Evolutionary conservation across 1,140 invertebrate genomes (phyloP), one percentile per base, ranked within the genome.

Genomic region (Physella acuta): DNA sequence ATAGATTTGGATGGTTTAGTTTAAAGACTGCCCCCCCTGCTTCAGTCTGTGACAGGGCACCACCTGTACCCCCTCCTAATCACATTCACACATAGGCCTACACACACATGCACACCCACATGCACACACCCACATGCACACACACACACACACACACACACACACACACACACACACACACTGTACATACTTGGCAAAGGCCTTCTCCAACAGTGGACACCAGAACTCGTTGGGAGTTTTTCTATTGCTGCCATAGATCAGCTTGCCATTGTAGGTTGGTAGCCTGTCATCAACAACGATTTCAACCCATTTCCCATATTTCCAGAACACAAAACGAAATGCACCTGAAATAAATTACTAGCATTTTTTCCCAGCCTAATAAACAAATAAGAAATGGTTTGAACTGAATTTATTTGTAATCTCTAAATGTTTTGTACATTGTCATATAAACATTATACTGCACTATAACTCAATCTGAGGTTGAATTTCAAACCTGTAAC

Each of bases 131-230:
- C n/a, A n/a, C n/a, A n/a, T n/a, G n/a, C n/a, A n/a, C n/a, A n/a
- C n/a, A n/a, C n/a, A 56, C 53, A 16, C 53, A 56, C 53, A 16
- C 26, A 28, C 14, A 11, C 31, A 60, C 5, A 17, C 31, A 36
- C 5, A 36, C 5, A 11, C 5, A 11, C 16, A 31, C 5, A 24
- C 5, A 5, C 5, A 5, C 5, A n/a, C 11, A 26, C 44, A 53
- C 0, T 30, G 14, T 26, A 64, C 70, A 58, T 86, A 91, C 90
- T 93, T 93, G 52, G 91, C 91, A 83, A 92, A 92, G n/a, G 91
- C 91, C 84, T 93, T 92, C 83, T 93, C 92, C 17, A 93, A 79
- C 2, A 93, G 82, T 4, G 91, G 88, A n/a, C 88, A 88, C 91
- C 92, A 93, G 82, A 92, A 93, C 78, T 92, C 90, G 16, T 89